Evolutionary conservation across 2,888 invertebrate species (phyloP), one percentile per base, ranked within the genome.

Genomic region (Rotaria sp.): DNA sequence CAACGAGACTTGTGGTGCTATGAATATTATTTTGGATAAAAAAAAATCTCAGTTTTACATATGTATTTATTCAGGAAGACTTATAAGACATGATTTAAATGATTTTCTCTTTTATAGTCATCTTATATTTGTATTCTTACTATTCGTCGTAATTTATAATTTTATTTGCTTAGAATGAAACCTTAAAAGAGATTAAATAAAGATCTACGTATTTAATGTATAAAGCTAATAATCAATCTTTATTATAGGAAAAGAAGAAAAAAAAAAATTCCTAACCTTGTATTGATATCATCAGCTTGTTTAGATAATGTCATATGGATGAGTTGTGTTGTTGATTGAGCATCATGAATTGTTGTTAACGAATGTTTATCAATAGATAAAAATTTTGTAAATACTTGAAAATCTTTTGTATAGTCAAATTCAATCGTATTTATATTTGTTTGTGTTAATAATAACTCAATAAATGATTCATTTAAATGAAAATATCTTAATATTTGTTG

Each of bases 351-450:
- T 30, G 67, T 67, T 30, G 67, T 67, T 67, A 67, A 35, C 7
- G 35, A 30, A 35, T 67, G 67, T 67, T 67, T 67, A 35, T 67
- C 35, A 35, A 67, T 30, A 21, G 67, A 35, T 67, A 67, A 67
- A 13, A 67, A 35, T 67, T 38, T 30, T 21, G 67, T 80, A n/a
- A 80, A 80, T 45, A n/a, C 10, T 45, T 80, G 80, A 80, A 80
- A 80, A 80, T 80, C 80, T 80, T 80, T 80, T 80, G 80, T 80
- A 80, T 80, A 45, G 45, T 80, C 80, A 45, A 80, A 80, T 80
- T 41, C n/a, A n/a, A 80, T 45, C 2, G 24, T 26, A n/a, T 41
- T 80, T 41, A 75, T n/a, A 80, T 80, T 80, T 45, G 80, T 80
- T 45, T 41, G 45, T 26, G 15, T 45, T 80, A 80, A 80, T n/a